phyloP scores from a whole-genome alignment of 2,113 vertebrate species.

The Panthera tigris region DNA sequence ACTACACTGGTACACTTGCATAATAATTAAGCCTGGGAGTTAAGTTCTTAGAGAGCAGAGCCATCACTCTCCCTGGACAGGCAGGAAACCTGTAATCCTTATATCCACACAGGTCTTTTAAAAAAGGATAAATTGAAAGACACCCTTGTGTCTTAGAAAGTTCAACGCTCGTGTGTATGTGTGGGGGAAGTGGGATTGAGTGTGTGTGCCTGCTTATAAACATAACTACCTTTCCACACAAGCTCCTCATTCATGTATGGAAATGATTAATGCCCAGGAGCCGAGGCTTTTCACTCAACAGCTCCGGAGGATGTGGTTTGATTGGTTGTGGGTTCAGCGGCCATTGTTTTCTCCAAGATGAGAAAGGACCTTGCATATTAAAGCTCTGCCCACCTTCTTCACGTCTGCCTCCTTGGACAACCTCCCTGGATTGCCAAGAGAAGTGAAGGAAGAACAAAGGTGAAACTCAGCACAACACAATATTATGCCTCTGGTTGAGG shows the following conservation, averaged over 20 bases:
- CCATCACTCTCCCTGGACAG: conserved; percentile 67
- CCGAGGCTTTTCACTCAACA: background rate
- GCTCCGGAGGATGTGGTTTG: background rate
- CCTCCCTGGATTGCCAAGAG: background rate
- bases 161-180: background rate
- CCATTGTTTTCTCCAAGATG: background rate
- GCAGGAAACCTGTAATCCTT: conserved; percentile 67
- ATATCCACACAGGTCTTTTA: conserved; percentile 19
- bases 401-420: background rate
- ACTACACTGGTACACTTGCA: conserved; percentile 43
- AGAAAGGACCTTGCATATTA: background rate
- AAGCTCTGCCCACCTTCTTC: background rate
- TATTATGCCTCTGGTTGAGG: background rate
- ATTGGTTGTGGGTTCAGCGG: background rate
- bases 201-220: background rate
- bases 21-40: conserved; percentile 71
- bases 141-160: conserved; percentile 52
- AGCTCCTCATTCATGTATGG: background rate
- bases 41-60: conserved; percentile 68
- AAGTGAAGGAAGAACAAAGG: background rate
- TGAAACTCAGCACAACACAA: background rate
- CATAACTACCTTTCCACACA: conserved; percentile 22
- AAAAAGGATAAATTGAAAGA: conserved; percentile 51
- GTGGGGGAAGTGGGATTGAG: background rate
- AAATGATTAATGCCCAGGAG: conserved; percentile 21